phyloP scores from a whole-genome alignment of 2,888 invertebrate genomes.

The Troides aeacus region DNA sequence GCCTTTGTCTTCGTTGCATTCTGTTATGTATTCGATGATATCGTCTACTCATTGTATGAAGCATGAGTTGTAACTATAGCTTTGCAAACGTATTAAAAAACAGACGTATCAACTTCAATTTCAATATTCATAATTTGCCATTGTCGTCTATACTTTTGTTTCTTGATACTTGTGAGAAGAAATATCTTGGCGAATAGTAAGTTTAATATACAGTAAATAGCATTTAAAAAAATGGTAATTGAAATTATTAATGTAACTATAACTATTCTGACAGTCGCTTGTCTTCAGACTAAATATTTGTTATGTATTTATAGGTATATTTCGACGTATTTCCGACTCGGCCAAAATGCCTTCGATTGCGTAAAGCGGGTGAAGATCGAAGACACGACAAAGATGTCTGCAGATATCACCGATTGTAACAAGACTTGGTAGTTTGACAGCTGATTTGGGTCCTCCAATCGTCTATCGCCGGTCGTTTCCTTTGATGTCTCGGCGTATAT shows the following conservation, averaged over 20 bases:
- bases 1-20: conserved; percentile 39
- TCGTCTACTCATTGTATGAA: conserved; percentile 20
- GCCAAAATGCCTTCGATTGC: conserved; percentile 48
- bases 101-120: background rate
- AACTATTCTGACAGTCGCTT: background rate
- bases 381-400: conserved; percentile 70
- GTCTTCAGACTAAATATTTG: background rate
- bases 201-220: background rate
- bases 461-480: conserved; percentile 60
- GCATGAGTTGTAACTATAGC: background rate
- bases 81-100: background rate
- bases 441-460: conserved; percentile 69
- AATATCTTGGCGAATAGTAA: no score
- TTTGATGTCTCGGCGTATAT: conserved; percentile 41
- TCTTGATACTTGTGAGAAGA: no score
- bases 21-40: conserved; percentile 19
- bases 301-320: background rate
- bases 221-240: background rate
- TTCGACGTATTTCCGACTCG: conserved; percentile 18
- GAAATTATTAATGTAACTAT: background rate
- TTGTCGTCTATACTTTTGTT: background rate
- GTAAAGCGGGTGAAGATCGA: conserved; percentile 49
- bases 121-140: background rate
- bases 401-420: conserved; percentile 63
- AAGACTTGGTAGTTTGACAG: conserved; percentile 69